Evolutionary conservation across 2,113 vertebrate species (phyloP).

Genomic region (Mastomys natalensis): DNA sequence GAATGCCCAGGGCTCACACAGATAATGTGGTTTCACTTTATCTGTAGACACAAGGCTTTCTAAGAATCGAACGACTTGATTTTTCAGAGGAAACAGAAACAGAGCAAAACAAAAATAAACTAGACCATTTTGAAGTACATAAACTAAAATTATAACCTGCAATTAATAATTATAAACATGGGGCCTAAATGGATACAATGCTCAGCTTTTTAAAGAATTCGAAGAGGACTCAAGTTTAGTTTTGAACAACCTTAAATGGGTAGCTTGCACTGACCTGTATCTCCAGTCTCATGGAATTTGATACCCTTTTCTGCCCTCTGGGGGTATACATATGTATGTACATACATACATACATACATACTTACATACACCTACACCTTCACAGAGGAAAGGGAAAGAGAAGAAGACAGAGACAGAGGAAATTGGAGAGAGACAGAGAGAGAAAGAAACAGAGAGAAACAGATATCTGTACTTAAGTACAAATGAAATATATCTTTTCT

Average conservation of each 20-base stretch:
- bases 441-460: neutral
- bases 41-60: neutral
- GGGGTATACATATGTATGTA: neutral
- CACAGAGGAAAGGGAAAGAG: neutral
- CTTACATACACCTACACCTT: neutral
- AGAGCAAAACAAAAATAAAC: neutral
- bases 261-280: neutral
- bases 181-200: neutral
- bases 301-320: neutral
- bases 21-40: neutral
- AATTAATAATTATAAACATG: neutral
- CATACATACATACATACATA: neutral
- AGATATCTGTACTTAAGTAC: neutral
- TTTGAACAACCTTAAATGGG: neutral
- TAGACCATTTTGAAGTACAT: neutral
- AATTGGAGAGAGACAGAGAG: neutral
- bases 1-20: neutral
- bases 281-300: neutral
- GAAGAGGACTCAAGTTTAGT: neutral
- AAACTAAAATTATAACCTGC: neutral
- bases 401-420: neutral
- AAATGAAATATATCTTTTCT: neutral
- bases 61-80: neutral
- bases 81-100: neutral
- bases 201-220: neutral